Conservation (phyloP, 1,140 invertebrate genomes). For the Philotrypesis tridentata region DNA sequence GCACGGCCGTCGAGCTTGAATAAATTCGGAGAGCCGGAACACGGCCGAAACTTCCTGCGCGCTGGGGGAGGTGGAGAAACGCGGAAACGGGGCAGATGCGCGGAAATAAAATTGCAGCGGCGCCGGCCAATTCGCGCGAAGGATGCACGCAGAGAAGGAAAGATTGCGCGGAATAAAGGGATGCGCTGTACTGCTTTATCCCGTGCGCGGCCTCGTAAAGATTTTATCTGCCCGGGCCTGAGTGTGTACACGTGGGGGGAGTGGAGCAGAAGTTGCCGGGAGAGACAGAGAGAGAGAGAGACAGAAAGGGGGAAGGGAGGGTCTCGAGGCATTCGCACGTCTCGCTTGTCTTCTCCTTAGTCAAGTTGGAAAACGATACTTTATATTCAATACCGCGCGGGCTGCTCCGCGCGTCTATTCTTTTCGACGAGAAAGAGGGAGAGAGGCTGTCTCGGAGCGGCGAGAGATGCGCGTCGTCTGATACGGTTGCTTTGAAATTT, state of each 20-base stretch:
- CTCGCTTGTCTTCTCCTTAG: background rate
- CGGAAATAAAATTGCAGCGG: background rate
- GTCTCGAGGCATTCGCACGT: background rate
- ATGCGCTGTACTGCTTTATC: background rate
- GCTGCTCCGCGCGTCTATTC: too few relatives aligned
- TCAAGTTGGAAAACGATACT: background rate
- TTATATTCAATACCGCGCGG: background rate
- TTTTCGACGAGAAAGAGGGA: too few relatives aligned
- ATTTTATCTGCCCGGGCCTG: conserved; percentile 61
- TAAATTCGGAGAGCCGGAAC: too few relatives aligned
- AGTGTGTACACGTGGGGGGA: too few relatives aligned
- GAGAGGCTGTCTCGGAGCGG: too few relatives aligned
- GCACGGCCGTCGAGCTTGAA: too few relatives aligned
- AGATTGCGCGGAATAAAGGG: background rate
- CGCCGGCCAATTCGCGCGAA: background rate
- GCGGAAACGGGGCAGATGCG: background rate
- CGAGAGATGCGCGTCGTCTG: too few relatives aligned
- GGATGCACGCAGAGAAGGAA: background rate
- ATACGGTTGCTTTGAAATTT: too few relatives aligned
- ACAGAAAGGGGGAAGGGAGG: too few relatives aligned
- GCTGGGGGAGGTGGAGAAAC: background rate
- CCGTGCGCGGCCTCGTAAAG: conserved; percentile 56
- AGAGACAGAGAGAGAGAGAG: too few relatives aligned
- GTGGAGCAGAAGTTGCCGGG: too few relatives aligned
- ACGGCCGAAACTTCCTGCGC: too few relatives aligned